Conservation (phyloP, 2,113 vertebrate genomes). For the Aramus guarauna region DNA sequence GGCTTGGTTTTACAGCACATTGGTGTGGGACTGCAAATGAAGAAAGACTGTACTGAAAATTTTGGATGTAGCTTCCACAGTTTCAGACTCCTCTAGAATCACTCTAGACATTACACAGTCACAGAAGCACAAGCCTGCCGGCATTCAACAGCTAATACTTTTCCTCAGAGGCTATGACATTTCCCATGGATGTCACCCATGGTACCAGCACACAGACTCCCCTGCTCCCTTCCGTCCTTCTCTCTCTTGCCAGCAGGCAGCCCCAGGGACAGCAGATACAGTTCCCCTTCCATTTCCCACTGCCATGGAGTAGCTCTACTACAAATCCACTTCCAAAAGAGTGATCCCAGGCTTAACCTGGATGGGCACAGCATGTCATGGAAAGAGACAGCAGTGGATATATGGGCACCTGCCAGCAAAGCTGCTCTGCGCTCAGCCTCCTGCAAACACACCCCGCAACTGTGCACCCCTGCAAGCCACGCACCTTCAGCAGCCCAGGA, state of each 20-base stretch:
- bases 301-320: background rate
- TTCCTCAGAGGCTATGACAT: background rate
- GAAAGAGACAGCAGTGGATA: background rate
- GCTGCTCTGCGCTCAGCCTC: background rate
- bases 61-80: background rate
- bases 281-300: background rate
- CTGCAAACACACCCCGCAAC: background rate
- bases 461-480: background rate
- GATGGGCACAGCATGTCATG: fast-evolving
- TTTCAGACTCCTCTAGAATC: background rate
- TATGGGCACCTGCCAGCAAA: background rate
- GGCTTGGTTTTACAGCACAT: background rate
- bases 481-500: background rate
- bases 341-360: background rate
- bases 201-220: background rate
- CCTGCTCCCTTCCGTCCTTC: background rate
- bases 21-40: background rate
- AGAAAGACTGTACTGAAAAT: background rate
- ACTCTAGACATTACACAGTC: background rate
- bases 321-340: background rate
- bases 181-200: background rate
- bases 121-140: background rate
- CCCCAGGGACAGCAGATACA: background rate
- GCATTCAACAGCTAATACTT: background rate
- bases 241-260: background rate